Conservation (phyloP, 2,888 invertebrate genomes). For the Clostera curtula region DNA sequence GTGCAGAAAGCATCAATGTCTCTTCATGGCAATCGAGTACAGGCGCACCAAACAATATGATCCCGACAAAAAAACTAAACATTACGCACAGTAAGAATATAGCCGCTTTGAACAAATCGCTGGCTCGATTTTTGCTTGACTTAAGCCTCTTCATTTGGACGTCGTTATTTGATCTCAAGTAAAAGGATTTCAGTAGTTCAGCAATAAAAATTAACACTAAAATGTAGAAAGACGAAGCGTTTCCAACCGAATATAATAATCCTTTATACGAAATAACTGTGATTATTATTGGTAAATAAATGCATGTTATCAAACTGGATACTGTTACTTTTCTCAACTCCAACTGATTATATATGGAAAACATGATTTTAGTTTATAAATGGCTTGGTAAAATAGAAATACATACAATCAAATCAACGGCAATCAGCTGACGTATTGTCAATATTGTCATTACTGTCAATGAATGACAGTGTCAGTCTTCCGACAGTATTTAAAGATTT, state of each 20-base stretch:
- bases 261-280: constrained; percentile 73
- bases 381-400: neutral
- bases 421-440: neutral
- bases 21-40: constrained; percentile 77
- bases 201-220: constrained; percentile 57
- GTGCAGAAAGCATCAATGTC: constrained; percentile 78
- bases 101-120: constrained; percentile 68
- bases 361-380: constrained; percentile 33
- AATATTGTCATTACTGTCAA: neutral
- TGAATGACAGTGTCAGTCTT: neutral
- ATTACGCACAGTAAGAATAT: constrained; percentile 59
- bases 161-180: constrained; percentile 45
- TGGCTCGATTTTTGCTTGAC: constrained; percentile 50
- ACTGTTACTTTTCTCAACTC: constrained; percentile 58
- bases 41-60: constrained; percentile 82
- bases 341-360: constrained; percentile 51
- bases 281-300: constrained; percentile 76
- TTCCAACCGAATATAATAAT: constrained; percentile 76
- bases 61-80: constrained; percentile 72
- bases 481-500: no score
- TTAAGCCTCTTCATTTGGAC: constrained; percentile 50
- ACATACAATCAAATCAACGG: neutral
- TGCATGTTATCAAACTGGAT: constrained; percentile 75
- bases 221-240: constrained; percentile 63
- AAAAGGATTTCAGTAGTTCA: constrained; percentile 74